phyloP scores from a whole-genome alignment of 2,888 invertebrate genomes.

The Empis stercorea region DNA sequence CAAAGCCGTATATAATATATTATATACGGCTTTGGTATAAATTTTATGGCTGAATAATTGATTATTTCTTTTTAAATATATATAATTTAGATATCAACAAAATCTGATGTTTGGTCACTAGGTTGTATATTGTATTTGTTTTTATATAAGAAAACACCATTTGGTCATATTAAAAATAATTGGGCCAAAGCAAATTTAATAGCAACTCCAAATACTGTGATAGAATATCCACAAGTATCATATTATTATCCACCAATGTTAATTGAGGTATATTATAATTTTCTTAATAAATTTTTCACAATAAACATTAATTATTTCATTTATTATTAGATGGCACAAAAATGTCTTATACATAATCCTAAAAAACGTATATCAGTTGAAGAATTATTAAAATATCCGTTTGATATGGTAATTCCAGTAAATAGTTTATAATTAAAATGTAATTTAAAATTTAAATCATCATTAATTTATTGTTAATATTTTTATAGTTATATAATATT shows the following conservation, averaged over 20 bases:
- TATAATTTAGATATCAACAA: conserved; percentile 61
- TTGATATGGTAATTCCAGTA: conserved; percentile 32
- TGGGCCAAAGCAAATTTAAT: conserved; percentile 68
- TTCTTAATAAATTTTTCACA: too few species aligned
- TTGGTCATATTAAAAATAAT: conserved; percentile 62
- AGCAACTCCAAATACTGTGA: conserved; percentile 54
- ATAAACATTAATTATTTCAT: not conserved
- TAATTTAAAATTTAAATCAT: too few species aligned
- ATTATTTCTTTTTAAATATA: too few species aligned
- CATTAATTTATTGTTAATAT: too few species aligned
- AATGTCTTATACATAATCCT: conserved; percentile 31
- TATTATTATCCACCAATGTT: conserved; percentile 38
- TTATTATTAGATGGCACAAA: conserved; percentile 28
- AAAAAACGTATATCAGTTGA: conserved; percentile 31
- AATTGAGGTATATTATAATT: conserved; percentile 25
- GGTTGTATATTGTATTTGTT: conserved; percentile 93
- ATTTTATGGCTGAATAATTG: too few species aligned
- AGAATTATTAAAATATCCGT: conserved; percentile 33
- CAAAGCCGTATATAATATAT: too few species aligned
- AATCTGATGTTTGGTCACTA: conserved; percentile 94
- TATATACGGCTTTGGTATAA: too few species aligned
- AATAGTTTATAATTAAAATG: not conserved
- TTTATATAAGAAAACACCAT: conserved; percentile 83
- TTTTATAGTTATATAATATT: too few species aligned
- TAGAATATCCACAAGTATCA: conserved; percentile 54